Evolutionary conservation across 2,797 vertebrate species (phyloP).

Genomic region (Pangasius djambal): DNA sequence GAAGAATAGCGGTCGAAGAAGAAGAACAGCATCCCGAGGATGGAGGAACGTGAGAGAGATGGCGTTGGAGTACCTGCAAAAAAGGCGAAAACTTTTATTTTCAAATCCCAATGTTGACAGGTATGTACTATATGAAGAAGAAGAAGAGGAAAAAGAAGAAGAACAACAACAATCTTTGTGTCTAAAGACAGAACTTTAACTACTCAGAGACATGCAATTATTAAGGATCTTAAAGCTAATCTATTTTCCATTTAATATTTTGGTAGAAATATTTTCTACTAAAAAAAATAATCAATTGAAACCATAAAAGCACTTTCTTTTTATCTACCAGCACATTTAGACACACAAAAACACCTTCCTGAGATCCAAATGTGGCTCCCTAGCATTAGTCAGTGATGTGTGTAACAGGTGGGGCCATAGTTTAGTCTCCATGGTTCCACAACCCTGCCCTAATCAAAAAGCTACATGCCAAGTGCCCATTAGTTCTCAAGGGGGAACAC

Average conservation of each 20-base stretch:
- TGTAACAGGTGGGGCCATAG: not conserved
- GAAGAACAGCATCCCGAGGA: too few species aligned
- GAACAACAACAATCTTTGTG: not conserved
- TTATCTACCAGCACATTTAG: not conserved
- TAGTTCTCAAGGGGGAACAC: too few species aligned
- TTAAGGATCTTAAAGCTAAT: not conserved
- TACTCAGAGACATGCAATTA: not conserved
- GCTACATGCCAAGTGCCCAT: not conserved
- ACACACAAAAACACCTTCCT: not conserved
- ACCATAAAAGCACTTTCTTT: not conserved
- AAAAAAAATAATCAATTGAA: not conserved
- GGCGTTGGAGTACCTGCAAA: too few species aligned
- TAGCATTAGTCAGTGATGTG: not conserved
- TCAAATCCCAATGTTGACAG: too few species aligned
- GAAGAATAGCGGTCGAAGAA: too few species aligned
- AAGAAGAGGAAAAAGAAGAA: not conserved
- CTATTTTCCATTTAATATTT: not conserved
- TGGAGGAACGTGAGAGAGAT: too few species aligned
- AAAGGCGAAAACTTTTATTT: too few species aligned
- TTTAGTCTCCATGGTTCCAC: not conserved
- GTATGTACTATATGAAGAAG: not conserved
- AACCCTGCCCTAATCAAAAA: not conserved
- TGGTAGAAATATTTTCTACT: not conserved
- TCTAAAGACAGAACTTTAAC: slow-evolving; percentile 17
- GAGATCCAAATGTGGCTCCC: not conserved